Evolutionary conservation across 2,888 invertebrate species (phyloP).

Genomic region (Notodonta dromedarius): DNA sequence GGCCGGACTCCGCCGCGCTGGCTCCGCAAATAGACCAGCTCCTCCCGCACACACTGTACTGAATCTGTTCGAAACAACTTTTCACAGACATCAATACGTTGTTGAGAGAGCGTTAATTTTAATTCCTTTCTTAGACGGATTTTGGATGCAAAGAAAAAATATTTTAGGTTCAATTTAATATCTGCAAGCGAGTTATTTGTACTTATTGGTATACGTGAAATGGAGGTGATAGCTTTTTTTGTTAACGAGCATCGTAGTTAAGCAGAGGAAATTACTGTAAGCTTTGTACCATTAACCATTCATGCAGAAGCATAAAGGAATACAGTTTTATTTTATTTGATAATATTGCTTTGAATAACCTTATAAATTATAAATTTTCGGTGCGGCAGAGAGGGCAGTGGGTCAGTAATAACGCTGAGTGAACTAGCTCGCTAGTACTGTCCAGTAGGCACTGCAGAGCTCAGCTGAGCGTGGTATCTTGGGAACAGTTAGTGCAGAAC

Average conservation of each 20-base stretch:
- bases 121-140: neutral
- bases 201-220: too few species aligned
- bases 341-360: too few species aligned
- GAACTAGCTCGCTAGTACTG: slow-evolving; percentile 10
- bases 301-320: too few species aligned
- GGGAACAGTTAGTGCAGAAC: neutral
- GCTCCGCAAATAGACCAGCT: slow-evolving; percentile 12
- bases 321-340: too few species aligned
- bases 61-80: slow-evolving; percentile 9
- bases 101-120: slow-evolving; percentile 2
- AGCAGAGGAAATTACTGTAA: too few species aligned
- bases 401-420: neutral
- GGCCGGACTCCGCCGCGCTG: slow-evolving; percentile 6
- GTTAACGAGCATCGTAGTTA: too few species aligned
- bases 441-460: neutral
- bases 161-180: too few species aligned
- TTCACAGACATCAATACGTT: slow-evolving; percentile 1
- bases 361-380: neutral
- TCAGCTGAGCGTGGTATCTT: slow-evolving; percentile 2
- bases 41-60: slow-evolving; percentile 5
- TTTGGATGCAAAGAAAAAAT: too few species aligned
- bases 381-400: neutral
- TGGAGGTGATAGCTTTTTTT: too few species aligned
- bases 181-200: too few species aligned
- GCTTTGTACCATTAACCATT: too few species aligned